Base-by-base conservation (phyloP, 1,140 invertebrate species). In the Pseudachorutes palmiensis region DNA sequence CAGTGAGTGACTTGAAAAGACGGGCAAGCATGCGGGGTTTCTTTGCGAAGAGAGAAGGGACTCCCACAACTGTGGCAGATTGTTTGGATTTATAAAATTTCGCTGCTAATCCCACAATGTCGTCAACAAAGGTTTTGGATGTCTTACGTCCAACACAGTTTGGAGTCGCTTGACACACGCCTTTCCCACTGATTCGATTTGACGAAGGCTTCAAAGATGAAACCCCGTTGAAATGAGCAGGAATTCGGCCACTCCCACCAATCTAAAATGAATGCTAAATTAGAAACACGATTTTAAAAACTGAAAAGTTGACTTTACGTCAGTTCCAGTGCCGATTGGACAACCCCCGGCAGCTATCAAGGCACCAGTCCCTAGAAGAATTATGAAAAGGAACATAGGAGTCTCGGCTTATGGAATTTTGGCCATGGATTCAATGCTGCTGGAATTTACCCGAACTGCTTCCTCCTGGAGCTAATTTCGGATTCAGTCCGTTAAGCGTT, bases 221-320 rank as follows among this genome's bases (percentile, higher is more conserved):
- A 55, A 94, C 82, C 19, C 92, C 92, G 75, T 86, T 90, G 75
- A 90, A 93, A 81, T 88, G 86, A 3, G 90, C 87, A 0, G 92
- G 92, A 70, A 94, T 81, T 55, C 93, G 80, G 24, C 90, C 83
- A 0, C 89, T 92, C 1, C 92, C 93, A 0, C 85, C 90, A 59
- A 93, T 86, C 75, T 95, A 92, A 19, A 55, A 41, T 41, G 3
- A 55, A 55, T 5, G 51, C 24, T 19, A 45, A 45, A 45, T 9
- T 2, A 88, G 3, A 29, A 36, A 28, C 26, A 30, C 29, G 2
- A 26, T 51, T 26, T 32, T 16, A 28, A 28, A 49, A 49, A 64
- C 12, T 28, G 2, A 2, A 3, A 14, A 36, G 3, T 19, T 41
- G 2, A 30, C 14, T 31, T 31, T 19, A 60, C 16, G 2, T 64